Percentiles rank a stretch among this genome's conserved stretches.
These are phyloP conservation scores for Halcyon leucocephala DNA, from an alignment of 2,797 vertebrate genomes.

Conservation along the genomic window DNA sequence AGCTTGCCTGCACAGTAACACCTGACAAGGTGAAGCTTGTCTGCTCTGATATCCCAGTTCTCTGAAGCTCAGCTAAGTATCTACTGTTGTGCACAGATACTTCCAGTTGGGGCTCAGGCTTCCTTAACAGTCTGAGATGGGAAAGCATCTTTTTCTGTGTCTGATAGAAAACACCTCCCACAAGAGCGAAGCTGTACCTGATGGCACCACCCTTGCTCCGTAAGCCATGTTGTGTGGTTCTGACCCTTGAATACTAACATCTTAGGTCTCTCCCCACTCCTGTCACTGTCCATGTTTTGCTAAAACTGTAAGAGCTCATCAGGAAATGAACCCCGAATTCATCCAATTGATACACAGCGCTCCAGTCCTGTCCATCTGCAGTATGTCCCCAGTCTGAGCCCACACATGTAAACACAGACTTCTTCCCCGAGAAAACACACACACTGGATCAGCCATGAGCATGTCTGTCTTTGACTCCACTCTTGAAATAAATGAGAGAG, in stretches of 20 bases:
- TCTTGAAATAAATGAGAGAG: conserved; percentile 32
- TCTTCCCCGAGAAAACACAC: not conserved
- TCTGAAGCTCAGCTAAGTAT: not conserved
- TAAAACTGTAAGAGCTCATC: not conserved
- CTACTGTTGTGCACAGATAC: not conserved
- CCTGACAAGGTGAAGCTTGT: not conserved
- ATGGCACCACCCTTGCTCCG: not conserved
- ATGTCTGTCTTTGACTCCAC: not conserved
- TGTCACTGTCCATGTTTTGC: not conserved
- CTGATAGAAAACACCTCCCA: not conserved
- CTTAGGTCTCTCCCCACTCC: not conserved
- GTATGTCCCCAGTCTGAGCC: not conserved
- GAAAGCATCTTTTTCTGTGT: not conserved
- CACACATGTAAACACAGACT: conserved; percentile 15
- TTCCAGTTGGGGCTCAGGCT: not conserved
- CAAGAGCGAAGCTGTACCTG: not conserved
- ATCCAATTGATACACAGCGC: not conserved
- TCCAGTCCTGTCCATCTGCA: not conserved
- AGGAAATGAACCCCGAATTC: not conserved
- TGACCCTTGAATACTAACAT: not conserved
- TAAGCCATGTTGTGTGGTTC: not conserved
- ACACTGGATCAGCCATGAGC: not conserved
- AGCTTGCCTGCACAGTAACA: not conserved
- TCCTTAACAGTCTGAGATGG: not conserved
- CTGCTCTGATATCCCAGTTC: not conserved